Base-by-base conservation (phyloP, 2,113 vertebrate genomes). In the Tychaedon coryphoeus region DNA sequence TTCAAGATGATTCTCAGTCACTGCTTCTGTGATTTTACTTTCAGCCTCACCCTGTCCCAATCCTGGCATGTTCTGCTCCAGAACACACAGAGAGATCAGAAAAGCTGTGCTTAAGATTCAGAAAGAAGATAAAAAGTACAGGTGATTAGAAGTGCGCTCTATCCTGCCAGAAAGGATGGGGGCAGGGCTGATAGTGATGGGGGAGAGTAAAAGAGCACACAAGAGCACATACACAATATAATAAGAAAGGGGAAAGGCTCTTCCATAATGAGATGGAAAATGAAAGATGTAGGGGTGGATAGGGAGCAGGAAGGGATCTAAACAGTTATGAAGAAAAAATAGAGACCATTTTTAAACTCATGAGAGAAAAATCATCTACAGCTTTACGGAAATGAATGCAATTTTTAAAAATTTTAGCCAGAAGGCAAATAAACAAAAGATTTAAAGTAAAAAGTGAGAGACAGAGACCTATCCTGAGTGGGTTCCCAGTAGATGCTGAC, bases 11-110 rank as follows among this genome's bases (percentile, higher is more conserved):
- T 26, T 92, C 87, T 83, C 38, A 78, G 8, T 66, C 6, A 23
- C 20, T 88, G 67, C 47, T 93, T 74, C 64, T 18, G 14, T 74
- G 74, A 93, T 88, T 90, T 76, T 64, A 58, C 78, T 95, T 92
- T 95, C 82, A 95, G 85, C 43, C 57, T 95, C 91, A 72, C 62
- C 82, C 66, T 74, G 51, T 77, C 88, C 81, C 0, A 0, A 58
- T 88, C 70, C 81, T 56, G 80, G 66, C 5, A 2, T 8, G 51
- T 88, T 94, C 78, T 70, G 74, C 85, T 93, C 56, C 81, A 71
- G 95, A 96, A 96, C 95, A 94, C 95, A 96, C 94, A 92, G 29
- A 65, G 47, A 96, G 92, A 96, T 95, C 93, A 93, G 71, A 96
- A 90, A 86, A 54, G 38, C 38, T 86, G 48, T 79, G 72, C 92